Base-by-base conservation (phyloP, 2,113 vertebrate species). In the Mungos mungo region DNA sequence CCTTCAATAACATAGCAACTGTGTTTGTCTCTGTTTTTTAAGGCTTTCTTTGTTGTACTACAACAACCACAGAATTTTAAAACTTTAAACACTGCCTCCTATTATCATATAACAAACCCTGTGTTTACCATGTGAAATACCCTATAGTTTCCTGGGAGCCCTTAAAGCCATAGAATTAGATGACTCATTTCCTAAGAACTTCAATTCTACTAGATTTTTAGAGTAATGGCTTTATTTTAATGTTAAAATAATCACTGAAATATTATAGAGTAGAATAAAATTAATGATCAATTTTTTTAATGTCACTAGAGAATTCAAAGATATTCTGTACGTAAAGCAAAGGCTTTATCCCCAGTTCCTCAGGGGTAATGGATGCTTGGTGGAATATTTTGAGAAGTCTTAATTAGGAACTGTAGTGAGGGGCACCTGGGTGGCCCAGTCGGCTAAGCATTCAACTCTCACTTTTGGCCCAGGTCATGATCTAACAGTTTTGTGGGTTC, bases 251-350 rank as follows among this genome's bases (percentile, higher is more conserved):
- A 47, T 71, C 88, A 93, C n/a, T 84, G 10, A 38, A 85, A 93
- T 66, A 68, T 47, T 79, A 81, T 52, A 25, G 23, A 84, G 19
- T 74, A 84, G 65, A 69, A 91, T 88, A 95, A 96, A 97, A 85
- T 47, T 97, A 41, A 76, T 60, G 27, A 50, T 63, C 29, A 79
- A 74, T 23, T 50, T 54, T 89, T 90, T 86, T 29, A 81, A 63
- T 14, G 45, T 88, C 54, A 80, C 19, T 54, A 31, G 57, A 91
- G 27, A 87, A 88, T 88, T 95, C 54, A 88, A 93, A 93, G 81
- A 41, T 14, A 74, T 60, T 57, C 29, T 88, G 27, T 88, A 21
- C 47, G 77, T 82, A 63, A 35, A 77, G 25, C 31, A 81, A 23
- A 1, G 23, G 16, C 31, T 71, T 38, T 57, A 38, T 54, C 4